Percentiles rank a stretch among this genome's conserved stretches.
Evolutionary conservation across 1,140 invertebrate species (phyloP).

Genomic region (Colletes latitarsis): DNA sequence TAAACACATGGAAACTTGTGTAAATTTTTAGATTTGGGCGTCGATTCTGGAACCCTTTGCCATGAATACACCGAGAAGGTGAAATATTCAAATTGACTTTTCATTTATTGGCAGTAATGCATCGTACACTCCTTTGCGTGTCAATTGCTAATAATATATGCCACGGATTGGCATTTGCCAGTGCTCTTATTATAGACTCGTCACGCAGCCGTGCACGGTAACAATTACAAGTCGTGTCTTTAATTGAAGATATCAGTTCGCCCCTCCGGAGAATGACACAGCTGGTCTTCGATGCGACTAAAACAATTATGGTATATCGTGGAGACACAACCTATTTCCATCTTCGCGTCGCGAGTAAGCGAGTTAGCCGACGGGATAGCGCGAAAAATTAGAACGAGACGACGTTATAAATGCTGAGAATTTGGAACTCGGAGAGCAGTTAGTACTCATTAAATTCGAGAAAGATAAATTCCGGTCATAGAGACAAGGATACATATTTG

Average conservation of each 20-base stretch:
- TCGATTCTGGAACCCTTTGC: too few species aligned
- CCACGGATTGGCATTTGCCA: background rate
- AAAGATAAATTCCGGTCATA: too few species aligned
- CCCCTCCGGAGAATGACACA: background rate
- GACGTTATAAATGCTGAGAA: too few species aligned
- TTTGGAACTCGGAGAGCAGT: too few species aligned
- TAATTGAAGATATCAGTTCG: background rate
- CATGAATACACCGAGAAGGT: background rate
- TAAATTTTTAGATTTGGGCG: too few species aligned
- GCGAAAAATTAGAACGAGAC: background rate
- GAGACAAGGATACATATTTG: too few species aligned
- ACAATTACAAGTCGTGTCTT: conserved; percentile 3
- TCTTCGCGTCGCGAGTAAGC: background rate
- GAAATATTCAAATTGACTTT: conserved; percentile 3
- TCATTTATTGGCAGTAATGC: background rate
- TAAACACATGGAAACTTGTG: background rate
- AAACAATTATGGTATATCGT: background rate
- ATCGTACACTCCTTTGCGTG: background rate
- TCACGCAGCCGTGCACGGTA: background rate
- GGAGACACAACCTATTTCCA: conserved; percentile 8
- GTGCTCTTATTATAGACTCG: conserved; percentile 2
- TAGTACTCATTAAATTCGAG: too few species aligned
- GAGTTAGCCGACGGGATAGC: background rate
- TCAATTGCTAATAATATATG: background rate
- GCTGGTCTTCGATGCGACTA: background rate